phyloP scores from a whole-genome alignment of 2,888 invertebrate genomes.

The Drosophila pseudotalamancana region DNA sequence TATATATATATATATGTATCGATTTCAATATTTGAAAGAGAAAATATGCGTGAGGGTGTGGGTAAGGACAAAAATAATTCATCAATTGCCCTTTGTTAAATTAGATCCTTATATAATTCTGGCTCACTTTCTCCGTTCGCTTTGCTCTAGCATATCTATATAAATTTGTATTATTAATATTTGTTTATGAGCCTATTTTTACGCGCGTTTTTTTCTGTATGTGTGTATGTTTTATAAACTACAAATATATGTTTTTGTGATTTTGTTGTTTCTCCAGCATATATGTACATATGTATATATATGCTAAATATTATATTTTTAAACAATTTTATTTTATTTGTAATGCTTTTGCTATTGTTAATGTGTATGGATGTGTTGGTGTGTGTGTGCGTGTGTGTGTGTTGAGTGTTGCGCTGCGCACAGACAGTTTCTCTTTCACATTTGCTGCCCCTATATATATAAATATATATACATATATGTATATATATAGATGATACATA shows the following conservation, averaged over 20 bases:
- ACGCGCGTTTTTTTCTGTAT: constrained; percentile 18
- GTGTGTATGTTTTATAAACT: constrained; percentile 41
- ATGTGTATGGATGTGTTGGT: constrained; percentile 22
- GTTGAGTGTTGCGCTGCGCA: constrained; percentile 65
- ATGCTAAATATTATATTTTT: constrained; percentile 36
- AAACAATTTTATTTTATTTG: constrained; percentile 48
- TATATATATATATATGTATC: constrained; percentile 36
- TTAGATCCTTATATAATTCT: constrained; percentile 34
- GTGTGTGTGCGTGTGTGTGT: constrained; percentile 8
- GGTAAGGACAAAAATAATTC: constrained; percentile 71
- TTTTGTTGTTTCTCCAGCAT: constrained; percentile 27
- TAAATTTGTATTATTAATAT: constrained; percentile 13
- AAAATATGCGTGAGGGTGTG: constrained; percentile 52
- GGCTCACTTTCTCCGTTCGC: constrained; percentile 8
- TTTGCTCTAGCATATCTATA: constrained; percentile 39
- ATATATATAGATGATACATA: constrained; percentile 32
- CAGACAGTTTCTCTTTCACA: constrained; percentile 77
- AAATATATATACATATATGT: constrained; percentile 39
- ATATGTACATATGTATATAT: constrained; percentile 27
- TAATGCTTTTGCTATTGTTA: constrained; percentile 44
- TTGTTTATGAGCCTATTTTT: constrained; percentile 32
- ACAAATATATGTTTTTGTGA: constrained; percentile 31
- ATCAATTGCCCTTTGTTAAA: constrained; percentile 48
- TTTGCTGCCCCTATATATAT: constrained; percentile 66
- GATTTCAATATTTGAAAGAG: constrained; percentile 60